phyloP scores from a whole-genome alignment of 2,888 invertebrate species.

The Andrena bicolor region DNA sequence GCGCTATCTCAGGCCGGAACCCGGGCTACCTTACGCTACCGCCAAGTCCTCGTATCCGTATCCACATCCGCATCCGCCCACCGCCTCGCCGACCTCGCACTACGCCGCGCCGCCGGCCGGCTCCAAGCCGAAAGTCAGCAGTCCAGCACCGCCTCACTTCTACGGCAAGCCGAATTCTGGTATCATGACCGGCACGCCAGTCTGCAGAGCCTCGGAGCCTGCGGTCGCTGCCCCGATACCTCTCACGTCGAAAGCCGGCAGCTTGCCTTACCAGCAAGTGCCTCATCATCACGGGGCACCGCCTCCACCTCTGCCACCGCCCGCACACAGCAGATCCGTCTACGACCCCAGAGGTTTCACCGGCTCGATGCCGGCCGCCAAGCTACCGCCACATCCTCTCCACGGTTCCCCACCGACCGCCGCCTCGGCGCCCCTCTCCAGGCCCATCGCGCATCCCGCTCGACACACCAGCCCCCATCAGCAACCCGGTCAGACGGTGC shows the following conservation, averaged over 20 bases:
- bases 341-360: constrained; percentile 82
- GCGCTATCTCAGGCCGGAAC: constrained; percentile 81
- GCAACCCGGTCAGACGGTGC: constrained; percentile 72
- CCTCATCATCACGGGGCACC: constrained; percentile 86
- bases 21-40: constrained; percentile 81
- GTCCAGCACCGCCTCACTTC: constrained; percentile 91
- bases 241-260: constrained; percentile 86
- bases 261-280: constrained; percentile 87
- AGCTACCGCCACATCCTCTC: constrained; percentile 84
- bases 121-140: constrained; percentile 88
- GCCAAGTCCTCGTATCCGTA: constrained; percentile 84
- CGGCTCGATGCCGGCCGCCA: constrained; percentile 77
- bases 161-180: constrained; percentile 89
- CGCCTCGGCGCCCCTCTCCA: constrained; percentile 81
- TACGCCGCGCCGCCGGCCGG: constrained; percentile 86
- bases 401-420: constrained; percentile 83
- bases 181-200: constrained; percentile 87
- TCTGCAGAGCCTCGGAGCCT: constrained; percentile 84
- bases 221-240: constrained; percentile 86
- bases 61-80: constrained; percentile 85
- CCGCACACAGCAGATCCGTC: constrained; percentile 85
- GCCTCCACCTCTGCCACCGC: constrained; percentile 84
- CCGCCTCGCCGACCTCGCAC: constrained; percentile 85
- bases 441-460: constrained; percentile 79
- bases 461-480: constrained; percentile 67